Percentiles rank a stretch among this genome's conserved stretches.
phyloP scores from a whole-genome alignment of 2,113 vertebrate species.

The Hydrochoerus hydrochaeris region DNA sequence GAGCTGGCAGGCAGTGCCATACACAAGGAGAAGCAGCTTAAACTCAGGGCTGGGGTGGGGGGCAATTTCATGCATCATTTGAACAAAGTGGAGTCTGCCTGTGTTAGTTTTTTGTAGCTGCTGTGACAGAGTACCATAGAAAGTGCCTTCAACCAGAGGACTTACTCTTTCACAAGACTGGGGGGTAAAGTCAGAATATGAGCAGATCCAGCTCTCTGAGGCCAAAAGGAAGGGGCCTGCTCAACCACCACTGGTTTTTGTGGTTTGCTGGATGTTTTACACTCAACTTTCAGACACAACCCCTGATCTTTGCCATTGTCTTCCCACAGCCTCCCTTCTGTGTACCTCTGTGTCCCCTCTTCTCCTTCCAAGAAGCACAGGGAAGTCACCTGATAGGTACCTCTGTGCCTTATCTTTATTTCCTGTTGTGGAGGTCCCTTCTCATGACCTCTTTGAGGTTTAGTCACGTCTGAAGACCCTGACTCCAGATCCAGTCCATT shows the following conservation, averaged over 20 bases:
- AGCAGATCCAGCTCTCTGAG: too few relatives aligned
- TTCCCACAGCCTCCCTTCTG: fast-evolving
- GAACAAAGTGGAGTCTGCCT: neutral
- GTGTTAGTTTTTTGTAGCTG: neutral
- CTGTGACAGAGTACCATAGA: neutral
- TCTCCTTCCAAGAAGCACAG: neutral
- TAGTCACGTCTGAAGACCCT: neutral
- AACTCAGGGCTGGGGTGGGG: fast-evolving
- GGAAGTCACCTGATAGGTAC: neutral
- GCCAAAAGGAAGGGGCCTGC: too few relatives aligned
- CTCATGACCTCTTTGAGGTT: neutral
- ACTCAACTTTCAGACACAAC: neutral
- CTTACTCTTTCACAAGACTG: too few relatives aligned
- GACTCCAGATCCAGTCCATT: neutral
- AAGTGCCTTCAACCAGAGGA: too few relatives aligned
- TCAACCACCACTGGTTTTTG: too few relatives aligned
- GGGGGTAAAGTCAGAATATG: neutral
- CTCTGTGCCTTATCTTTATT: neutral
- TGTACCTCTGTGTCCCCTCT: neutral
- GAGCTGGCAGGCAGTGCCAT: neutral
- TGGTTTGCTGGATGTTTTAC: too few relatives aligned
- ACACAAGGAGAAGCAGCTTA: too few relatives aligned
- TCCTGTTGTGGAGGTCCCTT: neutral
- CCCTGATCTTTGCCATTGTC: neutral
- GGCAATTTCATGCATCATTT: fast-evolving